Base-by-base conservation (phyloP, 2,797 vertebrate species). In the Sebastes itinus region DNA sequence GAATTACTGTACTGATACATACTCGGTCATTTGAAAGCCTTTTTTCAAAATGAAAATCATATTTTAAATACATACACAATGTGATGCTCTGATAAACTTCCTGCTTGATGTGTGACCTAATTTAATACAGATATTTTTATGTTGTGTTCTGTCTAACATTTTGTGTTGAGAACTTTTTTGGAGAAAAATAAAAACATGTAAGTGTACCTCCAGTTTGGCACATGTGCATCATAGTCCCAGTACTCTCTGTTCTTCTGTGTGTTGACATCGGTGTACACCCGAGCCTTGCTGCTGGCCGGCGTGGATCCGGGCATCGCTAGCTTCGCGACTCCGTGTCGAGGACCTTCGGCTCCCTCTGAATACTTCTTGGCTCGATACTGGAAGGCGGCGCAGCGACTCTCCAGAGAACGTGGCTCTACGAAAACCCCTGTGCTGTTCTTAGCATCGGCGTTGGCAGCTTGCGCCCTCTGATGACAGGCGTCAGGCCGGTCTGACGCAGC, bases 181-280 rank as follows among this genome's bases (percentile, higher is more conserved):
- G 30, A 22, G 30, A n/a, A 18, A 52, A 30, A 20, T 20, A 9
- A 27, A 27, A 23, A 16, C 7, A 6, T 23, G 38, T 2, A 23
- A 9, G 28, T 4, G 20, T 96, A 99, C 98, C 98, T 98, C 98
- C 98, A 99, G 94, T 95, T 97, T 91, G 98, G 97, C 94, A 97
- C 95, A 83, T 99, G 98, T 85, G 97, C 92, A 81, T 98, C 98
- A 56, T 99, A 99, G 95, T 99, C 98, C 98, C 98, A 99, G 95
- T 99, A 99, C 77, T 98, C 98, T 92, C 97, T 95, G 96, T 97
- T 98, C 95, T 98, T 97, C 95, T 97, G 96, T 93, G 97, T 98
- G 97, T 99, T 99, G 94, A 98, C 97, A 85, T 99, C 98, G 92
- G 97, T 97, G 95, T 99, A 99, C 85, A 99, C 97, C 95, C 97